Percentiles rank a stretch among this genome's conserved stretches.
Conservation (phyloP, 2,797 vertebrate genomes). For the Takifugu rubripes region DNA sequence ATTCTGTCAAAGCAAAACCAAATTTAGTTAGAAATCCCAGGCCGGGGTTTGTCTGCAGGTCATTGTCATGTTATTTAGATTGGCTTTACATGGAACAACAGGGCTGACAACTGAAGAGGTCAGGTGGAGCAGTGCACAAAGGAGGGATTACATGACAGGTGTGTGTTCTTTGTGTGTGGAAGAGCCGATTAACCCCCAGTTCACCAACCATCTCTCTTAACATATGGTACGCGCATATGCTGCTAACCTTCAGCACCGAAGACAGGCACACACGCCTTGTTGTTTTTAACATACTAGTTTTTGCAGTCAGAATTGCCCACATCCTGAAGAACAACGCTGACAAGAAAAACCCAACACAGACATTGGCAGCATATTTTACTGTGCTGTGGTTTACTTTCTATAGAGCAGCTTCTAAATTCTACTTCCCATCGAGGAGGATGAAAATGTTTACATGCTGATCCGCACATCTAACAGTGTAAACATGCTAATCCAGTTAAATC, state of each 20-base stretch:
- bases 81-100: not conserved
- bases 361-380: slow-evolving; percentile 2
- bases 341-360: not conserved
- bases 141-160: slow-evolving; percentile 55
- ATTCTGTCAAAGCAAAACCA: too few relatives aligned
- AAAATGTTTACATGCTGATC: slow-evolving; percentile 49
- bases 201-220: slow-evolving; percentile 42
- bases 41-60: slow-evolving; percentile 1
- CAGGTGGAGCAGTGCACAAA: slow-evolving; percentile 25
- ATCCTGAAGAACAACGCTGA: not conserved
- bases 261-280: slow-evolving; percentile 21
- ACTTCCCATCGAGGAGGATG: slow-evolving; percentile 28
- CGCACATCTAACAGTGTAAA: slow-evolving; percentile 33
- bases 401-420: slow-evolving; percentile 4
- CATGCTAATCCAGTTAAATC: slow-evolving; percentile 61
- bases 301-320: not conserved
- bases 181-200: slow-evolving; percentile 64
- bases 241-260: slow-evolving; percentile 12
- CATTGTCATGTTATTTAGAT: not conserved
- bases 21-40: not conserved
- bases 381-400: not conserved
- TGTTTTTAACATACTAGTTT: not conserved
- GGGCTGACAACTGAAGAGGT: slow-evolving; percentile 22
- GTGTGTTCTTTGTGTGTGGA: slow-evolving; percentile 48
- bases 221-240: slow-evolving; percentile 65